Evolutionary conservation across 2,888 invertebrate genomes (phyloP), one percentile per base, ranked within the genome.

Genomic region (Chesias legatella): DNA sequence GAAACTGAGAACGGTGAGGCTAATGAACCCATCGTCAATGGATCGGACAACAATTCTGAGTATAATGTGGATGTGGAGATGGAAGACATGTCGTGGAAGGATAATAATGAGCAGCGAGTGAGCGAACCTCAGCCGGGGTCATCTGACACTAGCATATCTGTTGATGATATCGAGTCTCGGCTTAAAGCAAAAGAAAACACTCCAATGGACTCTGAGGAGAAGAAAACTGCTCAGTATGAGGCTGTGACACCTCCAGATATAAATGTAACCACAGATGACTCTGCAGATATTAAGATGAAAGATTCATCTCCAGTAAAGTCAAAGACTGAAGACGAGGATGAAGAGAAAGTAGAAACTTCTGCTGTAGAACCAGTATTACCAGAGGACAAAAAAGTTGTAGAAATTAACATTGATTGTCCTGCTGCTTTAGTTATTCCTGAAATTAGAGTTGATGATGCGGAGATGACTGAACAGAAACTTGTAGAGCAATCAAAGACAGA

Each of bases 1-100:
- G 92, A 92, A 49, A 89, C 91, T 7, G 91, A 93, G 67, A 92
- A 93, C 72, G 92, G 92, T 0, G 93, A 93, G 50, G 89, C 90
- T 5, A 79, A 90, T 39, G 89, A 91, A 53, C 88, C 90, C 23
- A 79, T 91, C 46, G 88, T 91, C 1, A 91, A 91, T 60, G 91
- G 91, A 6, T 84, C 91, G 5, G 91, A 91, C 48, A 83, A 82
- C 45, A 88, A 82, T 60, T 88, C 88, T 0, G 89, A 89, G 35
- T 88, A 88, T 46, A 88, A 86, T 78, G 90, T 74, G 60, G 91
- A 79, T 65, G 88, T 85, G 64, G 89, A 89, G 64, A 88, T 88
- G 88, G 89, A 89, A 62, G 89, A 88, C 46, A 78, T 85, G 73
- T 78, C 88, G 10, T 86, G 88, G 83, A 88, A 88, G 50, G 84